These are phyloP conservation scores for Dicroscelio sp. DNA, from an alignment of 2,888 invertebrate species.

Conservation along the genomic window DNA sequence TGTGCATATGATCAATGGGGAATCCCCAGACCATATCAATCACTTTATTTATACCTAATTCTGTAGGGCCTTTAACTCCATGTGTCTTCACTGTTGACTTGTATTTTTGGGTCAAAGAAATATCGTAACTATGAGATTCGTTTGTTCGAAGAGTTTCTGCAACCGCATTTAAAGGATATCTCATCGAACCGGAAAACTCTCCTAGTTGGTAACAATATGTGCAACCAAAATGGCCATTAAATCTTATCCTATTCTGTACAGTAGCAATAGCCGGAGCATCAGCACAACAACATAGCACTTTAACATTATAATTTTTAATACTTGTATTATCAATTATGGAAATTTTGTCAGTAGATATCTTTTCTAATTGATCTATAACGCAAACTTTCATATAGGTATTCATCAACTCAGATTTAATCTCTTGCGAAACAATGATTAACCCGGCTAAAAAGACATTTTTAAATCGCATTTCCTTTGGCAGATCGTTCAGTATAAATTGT, in stretches of 20 bases:
- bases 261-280: conserved; percentile 10
- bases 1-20: no score
- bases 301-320: background rate
- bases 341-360: conserved; percentile 2
- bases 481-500: background rate
- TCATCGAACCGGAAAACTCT: background rate
- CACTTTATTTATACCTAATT: no score
- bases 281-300: background rate
- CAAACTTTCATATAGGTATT: conserved; percentile 1
- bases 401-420: background rate
- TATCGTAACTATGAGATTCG: conserved; percentile 2
- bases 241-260: conserved; percentile 7
- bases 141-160: background rate
- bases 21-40: no score
- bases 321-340: background rate
- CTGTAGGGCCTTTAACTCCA: background rate
- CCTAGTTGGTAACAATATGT: conserved; percentile 37
- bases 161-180: conserved; percentile 21
- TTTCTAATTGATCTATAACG: background rate
- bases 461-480: background rate
- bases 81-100: background rate
- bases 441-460: background rate
- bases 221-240: conserved; percentile 33
- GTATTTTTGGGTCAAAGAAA: background rate
- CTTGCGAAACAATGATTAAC: conserved; percentile 9